phyloP scores from a whole-genome alignment of 2,797 vertebrate genomes.

The Etheostoma nigrum region DNA sequence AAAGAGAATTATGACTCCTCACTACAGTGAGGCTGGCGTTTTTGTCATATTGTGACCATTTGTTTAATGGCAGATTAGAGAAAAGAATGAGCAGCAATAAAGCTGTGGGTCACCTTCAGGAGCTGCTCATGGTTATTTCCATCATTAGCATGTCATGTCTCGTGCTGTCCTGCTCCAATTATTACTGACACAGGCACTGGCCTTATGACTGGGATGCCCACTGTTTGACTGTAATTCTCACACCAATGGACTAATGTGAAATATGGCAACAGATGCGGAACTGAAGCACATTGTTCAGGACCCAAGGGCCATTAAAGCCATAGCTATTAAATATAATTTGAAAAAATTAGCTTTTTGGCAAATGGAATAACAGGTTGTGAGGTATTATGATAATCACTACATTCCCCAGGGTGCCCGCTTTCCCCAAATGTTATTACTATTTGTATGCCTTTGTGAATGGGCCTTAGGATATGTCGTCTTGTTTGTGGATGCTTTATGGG shows the following conservation, averaged over 20 bases:
- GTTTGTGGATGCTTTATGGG: slow-evolving; percentile 61
- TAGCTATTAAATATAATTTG: slow-evolving; percentile 80
- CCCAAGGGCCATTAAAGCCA: slow-evolving; percentile 71
- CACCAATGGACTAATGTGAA: slow-evolving; percentile 75
- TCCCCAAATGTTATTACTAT: slow-evolving; percentile 67
- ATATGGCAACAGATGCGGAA: slow-evolving; percentile 79
- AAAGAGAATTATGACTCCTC: slow-evolving; percentile 43
- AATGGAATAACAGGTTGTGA: slow-evolving; percentile 71
- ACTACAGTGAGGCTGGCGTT: slow-evolving; percentile 8
- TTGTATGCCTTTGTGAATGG: slow-evolving; percentile 61
- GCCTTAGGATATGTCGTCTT: slow-evolving; percentile 50
- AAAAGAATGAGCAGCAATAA: slow-evolving; percentile 68
- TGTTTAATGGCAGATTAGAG: slow-evolving; percentile 74
- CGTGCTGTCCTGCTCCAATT: slow-evolving; percentile 64
- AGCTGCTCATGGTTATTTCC: slow-evolving; percentile 70
- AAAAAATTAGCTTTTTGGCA: slow-evolving; percentile 75
- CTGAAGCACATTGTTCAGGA: slow-evolving; percentile 71
- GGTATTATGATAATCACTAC: slow-evolving; percentile 77
- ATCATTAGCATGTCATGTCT: slow-evolving; percentile 66
- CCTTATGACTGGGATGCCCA: slow-evolving; percentile 69
- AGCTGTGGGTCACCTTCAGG: slow-evolving; percentile 81
- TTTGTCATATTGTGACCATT: slow-evolving; percentile 67
- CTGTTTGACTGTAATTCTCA: slow-evolving; percentile 62
- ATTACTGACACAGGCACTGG: slow-evolving; percentile 62
- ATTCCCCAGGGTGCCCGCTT: slow-evolving; percentile 63